Base-by-base conservation (phyloP, 2,888 invertebrate genomes). In the Aproaerema taeniolella region DNA sequence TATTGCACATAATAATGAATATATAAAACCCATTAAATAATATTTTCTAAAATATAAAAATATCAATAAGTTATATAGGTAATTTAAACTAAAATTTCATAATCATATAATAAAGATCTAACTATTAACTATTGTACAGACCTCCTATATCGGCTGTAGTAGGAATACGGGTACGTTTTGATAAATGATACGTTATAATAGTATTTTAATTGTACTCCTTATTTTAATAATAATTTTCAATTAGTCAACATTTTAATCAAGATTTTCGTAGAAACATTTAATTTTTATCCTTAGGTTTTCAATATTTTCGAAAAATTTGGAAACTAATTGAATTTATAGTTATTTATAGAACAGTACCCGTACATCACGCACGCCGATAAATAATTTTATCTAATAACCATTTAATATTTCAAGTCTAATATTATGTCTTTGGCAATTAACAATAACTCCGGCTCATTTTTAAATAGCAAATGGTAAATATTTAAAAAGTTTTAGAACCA, bases 401-500 rank as follows among this genome's bases (percentile, higher is more conserved):
- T 51, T 51, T 61, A 58, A 57, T 62, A 62, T 60, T 53, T 53
- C 42, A 43, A 56, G 41, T 46, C 54, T 68, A 68, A 43, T 50
- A 45, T 50, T 63, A 61, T 68, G 62, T 71, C 71, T 71, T 71
- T 71, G 71, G 71, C 71, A 70, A 71, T 65, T 61, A 56, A 29
- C 31, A 34, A 40, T 44, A 39, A 40, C 31, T n/a, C n/a, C n/a
- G n/a, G n/a, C n/a, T n/a, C n/a, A n/a, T n/a, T n/a, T n/a, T n/a
- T n/a, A n/a, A n/a, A n/a, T n/a, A n/a, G n/a, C n/a, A n/a, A n/a
- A n/a, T n/a, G n/a, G n/a, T n/a, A n/a, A n/a, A n/a, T n/a, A n/a
- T n/a, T n/a, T n/a, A n/a, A n/a, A n/a, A n/a, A n/a, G n/a, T n/a
- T n/a, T n/a, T n/a, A n/a, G n/a, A n/a, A n/a, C n/a, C n/a, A n/a